Evolutionary conservation across 2,888 invertebrate genomes (phyloP).

Genomic region (Caenorhabditis afra): DNA sequence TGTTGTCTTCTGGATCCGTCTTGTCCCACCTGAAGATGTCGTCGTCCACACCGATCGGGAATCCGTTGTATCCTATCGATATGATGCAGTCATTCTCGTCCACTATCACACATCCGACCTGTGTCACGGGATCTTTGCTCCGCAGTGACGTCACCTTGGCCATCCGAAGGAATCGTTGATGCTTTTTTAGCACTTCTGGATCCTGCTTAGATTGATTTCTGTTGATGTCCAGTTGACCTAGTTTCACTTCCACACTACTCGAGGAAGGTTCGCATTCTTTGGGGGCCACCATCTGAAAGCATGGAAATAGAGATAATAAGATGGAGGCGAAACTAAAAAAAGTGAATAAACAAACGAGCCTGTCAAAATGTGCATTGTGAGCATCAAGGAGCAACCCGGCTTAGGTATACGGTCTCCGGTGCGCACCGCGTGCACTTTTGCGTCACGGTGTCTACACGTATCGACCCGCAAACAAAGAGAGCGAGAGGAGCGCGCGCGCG

Average conservation of each 20-base stretch:
- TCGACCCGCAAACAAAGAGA: constrained; percentile 8
- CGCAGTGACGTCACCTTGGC: constrained; percentile 61
- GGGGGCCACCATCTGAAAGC: too few species aligned
- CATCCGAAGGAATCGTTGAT: constrained; percentile 38
- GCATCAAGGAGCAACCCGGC: too few species aligned
- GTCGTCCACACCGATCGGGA: constrained; percentile 92
- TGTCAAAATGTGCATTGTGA: too few species aligned
- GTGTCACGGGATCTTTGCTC: constrained; percentile 67
- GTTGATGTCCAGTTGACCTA: background rate
- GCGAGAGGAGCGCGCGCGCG: constrained; percentile 12
- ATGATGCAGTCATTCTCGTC: constrained; percentile 91
- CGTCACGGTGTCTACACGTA: constrained; percentile 46
- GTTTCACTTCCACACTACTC: background rate
- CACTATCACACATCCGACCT: constrained; percentile 92
- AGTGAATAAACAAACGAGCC: too few species aligned
- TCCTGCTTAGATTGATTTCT: background rate
- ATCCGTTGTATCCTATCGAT: constrained; percentile 93
- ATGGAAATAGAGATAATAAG: too few species aligned
- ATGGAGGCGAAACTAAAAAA: too few species aligned
- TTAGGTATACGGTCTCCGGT: background rate
- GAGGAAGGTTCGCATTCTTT: too few species aligned
- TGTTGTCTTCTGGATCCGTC: constrained; percentile 80
- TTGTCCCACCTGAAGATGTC: constrained; percentile 93
- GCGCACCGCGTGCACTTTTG: constrained; percentile 20
- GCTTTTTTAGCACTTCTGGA: constrained; percentile 11